phyloP scores from a whole-genome alignment of 2,797 vertebrate species.

The Trachurus trachurus region DNA sequence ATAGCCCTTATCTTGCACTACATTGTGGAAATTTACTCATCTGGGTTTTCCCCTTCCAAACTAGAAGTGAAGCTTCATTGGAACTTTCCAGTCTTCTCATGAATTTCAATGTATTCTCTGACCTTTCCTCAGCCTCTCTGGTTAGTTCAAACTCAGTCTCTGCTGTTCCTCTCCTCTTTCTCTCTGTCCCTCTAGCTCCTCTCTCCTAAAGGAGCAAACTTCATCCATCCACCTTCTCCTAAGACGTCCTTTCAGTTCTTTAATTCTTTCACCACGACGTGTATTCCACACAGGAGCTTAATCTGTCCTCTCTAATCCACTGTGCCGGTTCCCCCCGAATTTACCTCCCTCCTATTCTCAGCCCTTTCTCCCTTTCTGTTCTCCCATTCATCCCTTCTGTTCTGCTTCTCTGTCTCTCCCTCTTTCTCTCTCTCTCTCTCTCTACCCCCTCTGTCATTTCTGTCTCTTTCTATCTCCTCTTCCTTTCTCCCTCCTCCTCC shows the following conservation, averaged over 20 bases:
- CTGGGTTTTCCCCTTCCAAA: constrained; percentile 65
- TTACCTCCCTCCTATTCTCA: constrained; percentile 63
- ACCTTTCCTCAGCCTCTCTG: constrained; percentile 53
- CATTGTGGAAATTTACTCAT: constrained; percentile 48
- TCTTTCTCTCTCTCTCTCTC: constrained; percentile 41
- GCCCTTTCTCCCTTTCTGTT: constrained; percentile 54
- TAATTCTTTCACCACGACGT: constrained; percentile 76
- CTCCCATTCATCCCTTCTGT: constrained; percentile 67
- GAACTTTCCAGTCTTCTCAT: constrained; percentile 77
- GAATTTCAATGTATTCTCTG: constrained; percentile 66
- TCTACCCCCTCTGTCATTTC: constrained; percentile 42
- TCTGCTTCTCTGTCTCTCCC: constrained; percentile 52
- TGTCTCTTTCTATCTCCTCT: constrained; percentile 64
- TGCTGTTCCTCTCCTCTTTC: constrained; percentile 33
- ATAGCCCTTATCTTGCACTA: constrained; percentile 17
- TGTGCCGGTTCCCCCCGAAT: constrained; percentile 56
- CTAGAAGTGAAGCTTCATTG: constrained; percentile 64
- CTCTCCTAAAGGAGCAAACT: constrained; percentile 57
- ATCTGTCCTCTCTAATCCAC: constrained; percentile 87
- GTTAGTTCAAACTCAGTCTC: constrained; percentile 57
- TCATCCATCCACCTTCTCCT: constrained; percentile 73
- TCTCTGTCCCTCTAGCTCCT: constrained; percentile 37
- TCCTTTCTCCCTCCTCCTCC: constrained; percentile 30
- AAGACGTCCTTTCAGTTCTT: constrained; percentile 78
- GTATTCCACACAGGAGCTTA: constrained; percentile 84